Evolutionary conservation across 2,113 vertebrate genomes (phyloP).

Genomic region (Onychostoma macrolepis): DNA sequence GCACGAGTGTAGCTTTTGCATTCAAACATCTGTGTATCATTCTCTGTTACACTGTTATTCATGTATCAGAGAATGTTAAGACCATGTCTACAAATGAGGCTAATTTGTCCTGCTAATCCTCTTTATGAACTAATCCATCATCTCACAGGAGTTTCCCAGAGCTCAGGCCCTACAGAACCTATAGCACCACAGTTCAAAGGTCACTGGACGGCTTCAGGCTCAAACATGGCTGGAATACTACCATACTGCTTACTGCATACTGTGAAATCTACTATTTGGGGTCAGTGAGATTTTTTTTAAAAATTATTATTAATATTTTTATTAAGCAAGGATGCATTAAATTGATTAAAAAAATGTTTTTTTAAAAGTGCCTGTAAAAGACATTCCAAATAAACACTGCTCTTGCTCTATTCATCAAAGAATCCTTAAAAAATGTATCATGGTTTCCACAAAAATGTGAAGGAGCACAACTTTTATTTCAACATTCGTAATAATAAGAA

Average conservation of each 20-base stretch:
- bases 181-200: neutral
- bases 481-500: too few relatives aligned
- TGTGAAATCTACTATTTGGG: neutral
- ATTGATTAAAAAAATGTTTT: neutral
- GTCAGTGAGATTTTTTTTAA: too few relatives aligned
- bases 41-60: neutral
- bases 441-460: too few relatives aligned
- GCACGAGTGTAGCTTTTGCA: neutral
- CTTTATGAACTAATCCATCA: conserved; percentile 37
- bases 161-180: conserved; percentile 9
- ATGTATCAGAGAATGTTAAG: conserved; percentile 9
- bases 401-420: too few relatives aligned
- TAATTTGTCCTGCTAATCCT: conserved; percentile 24
- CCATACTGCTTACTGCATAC: neutral
- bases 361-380: neutral
- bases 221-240: neutral
- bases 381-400: neutral
- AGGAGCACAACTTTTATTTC: too few relatives aligned
- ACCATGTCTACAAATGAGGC: neutral
- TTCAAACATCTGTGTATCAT: neutral
- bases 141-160: neutral
- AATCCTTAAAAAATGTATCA: too few relatives aligned
- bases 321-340: neutral
- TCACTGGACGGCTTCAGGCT: neutral
- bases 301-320: neutral